These are phyloP conservation scores for Adelosebastes latens DNA, from an alignment of 2,797 vertebrate genomes.

Conservation along the genomic window DNA sequence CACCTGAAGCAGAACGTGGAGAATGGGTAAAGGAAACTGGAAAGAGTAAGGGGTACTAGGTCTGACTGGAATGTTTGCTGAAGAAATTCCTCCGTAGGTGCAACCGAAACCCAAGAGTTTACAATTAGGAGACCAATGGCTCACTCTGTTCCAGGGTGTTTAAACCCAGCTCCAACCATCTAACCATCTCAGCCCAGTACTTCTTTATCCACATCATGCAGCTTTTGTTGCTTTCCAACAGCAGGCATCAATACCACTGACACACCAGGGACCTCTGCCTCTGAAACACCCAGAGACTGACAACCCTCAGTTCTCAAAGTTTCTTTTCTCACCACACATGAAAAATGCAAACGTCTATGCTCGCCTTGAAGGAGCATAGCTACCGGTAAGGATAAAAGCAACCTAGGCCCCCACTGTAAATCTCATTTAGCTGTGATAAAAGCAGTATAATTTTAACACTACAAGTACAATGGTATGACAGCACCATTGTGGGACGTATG, in stretches of 20 bases:
- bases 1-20: background rate
- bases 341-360: background rate
- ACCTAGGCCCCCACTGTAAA: background rate
- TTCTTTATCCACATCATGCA: background rate
- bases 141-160: background rate
- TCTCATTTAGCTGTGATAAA: background rate
- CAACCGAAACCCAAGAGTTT: background rate
- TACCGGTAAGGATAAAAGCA: background rate
- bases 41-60: background rate
- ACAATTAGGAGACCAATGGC: background rate
- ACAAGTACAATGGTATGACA: background rate
- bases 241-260: background rate
- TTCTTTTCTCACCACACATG: background rate
- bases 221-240: conserved; percentile 1
- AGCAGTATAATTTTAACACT: background rate
- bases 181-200: background rate
- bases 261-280: background rate
- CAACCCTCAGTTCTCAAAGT: background rate
- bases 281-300: background rate
- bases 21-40: background rate
- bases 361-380: background rate
- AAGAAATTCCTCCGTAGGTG: background rate
- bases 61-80: no score
- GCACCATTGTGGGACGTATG: background rate
- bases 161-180: background rate